Percentiles rank a stretch among this genome's conserved stretches.
phyloP scores from a whole-genome alignment of 92 coral and sea anemone genomes.

The Ricordea florida region DNA sequence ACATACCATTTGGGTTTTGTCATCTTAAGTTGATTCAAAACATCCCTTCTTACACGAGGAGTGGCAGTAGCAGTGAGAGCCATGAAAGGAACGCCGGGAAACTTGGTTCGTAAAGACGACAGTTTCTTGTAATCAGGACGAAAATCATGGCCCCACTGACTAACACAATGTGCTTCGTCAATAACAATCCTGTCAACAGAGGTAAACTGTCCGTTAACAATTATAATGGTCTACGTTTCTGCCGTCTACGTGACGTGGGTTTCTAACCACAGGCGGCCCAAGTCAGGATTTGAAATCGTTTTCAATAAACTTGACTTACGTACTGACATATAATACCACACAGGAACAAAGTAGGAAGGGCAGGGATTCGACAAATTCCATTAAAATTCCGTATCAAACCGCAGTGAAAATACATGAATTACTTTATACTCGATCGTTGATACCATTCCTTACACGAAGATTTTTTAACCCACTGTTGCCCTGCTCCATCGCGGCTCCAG shows the following conservation, averaged over 20 bases:
- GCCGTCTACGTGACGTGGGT: not conserved
- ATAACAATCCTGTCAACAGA: slow-evolving; percentile 78
- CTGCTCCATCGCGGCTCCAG: no score
- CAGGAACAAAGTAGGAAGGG: no score
- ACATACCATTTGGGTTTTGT: slow-evolving; percentile 70
- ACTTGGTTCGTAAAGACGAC: slow-evolving; percentile 82
- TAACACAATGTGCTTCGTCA: slow-evolving; percentile 97
- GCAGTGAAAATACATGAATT: no score
- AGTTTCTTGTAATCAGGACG: slow-evolving; percentile 99
- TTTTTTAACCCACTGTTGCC: no score
- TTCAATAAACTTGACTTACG: no score
- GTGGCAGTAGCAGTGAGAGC: slow-evolving; percentile 99
- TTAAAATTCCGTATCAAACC: no score
- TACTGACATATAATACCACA: no score
- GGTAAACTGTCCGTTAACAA: not conserved
- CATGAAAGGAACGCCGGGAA: slow-evolving; percentile 91
- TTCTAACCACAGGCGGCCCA: no score
- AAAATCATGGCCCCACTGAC: slow-evolving; percentile 99
- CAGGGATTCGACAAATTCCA: no score
- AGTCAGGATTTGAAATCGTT: no score
- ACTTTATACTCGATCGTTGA: no score
- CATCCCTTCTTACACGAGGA: slow-evolving; percentile 95
- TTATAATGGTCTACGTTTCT: not conserved
- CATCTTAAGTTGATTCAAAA: slow-evolving; percentile 85
- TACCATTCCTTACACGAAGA: no score